Evolutionary conservation across 2,888 invertebrate species (phyloP).

Genomic region (Drosophila koepferae): DNA sequence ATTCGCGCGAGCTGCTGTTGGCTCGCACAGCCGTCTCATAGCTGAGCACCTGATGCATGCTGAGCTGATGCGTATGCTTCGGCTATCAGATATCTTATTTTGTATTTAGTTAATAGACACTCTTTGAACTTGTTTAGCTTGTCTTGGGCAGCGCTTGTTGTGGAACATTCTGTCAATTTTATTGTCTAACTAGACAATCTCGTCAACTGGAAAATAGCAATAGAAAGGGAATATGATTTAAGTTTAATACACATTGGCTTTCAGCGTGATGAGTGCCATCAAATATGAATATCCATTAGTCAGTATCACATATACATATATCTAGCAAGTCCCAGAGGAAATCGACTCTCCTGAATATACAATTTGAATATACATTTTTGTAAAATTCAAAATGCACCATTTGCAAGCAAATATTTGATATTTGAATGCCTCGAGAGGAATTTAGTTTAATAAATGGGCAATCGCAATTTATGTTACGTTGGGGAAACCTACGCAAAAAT

Average conservation of each 20-base stretch:
- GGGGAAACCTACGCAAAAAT: slow-evolving; percentile 29
- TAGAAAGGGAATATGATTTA: background rate
- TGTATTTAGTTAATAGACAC: slow-evolving; percentile 11
- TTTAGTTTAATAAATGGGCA: slow-evolving; percentile 32
- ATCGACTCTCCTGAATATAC: background rate
- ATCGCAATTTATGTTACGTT: slow-evolving; percentile 12
- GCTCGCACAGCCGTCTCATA: slow-evolving; percentile 85
- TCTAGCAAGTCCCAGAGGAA: background rate
- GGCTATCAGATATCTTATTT: background rate
- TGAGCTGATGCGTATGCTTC: slow-evolving; percentile 10
- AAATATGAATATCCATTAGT: background rate
- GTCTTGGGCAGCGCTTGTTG: slow-evolving; percentile 5
- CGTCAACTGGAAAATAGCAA: background rate
- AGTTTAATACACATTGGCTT: background rate
- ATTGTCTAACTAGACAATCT: background rate
- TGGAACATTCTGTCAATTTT: slow-evolving; percentile 39
- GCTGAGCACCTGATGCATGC: slow-evolving; percentile 85
- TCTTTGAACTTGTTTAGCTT: slow-evolving; percentile 6
- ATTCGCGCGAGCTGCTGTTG: slow-evolving; percentile 83
- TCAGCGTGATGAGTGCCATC: slow-evolving; percentile 4
- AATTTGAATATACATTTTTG: slow-evolving; percentile 27
- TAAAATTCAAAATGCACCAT: background rate
- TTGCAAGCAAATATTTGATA: background rate
- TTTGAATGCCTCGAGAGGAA: slow-evolving; percentile 16
- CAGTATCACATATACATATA: background rate